These are phyloP conservation scores for Elegia similella DNA, from an alignment of 2,888 invertebrate species.

Conservation along the genomic window DNA sequence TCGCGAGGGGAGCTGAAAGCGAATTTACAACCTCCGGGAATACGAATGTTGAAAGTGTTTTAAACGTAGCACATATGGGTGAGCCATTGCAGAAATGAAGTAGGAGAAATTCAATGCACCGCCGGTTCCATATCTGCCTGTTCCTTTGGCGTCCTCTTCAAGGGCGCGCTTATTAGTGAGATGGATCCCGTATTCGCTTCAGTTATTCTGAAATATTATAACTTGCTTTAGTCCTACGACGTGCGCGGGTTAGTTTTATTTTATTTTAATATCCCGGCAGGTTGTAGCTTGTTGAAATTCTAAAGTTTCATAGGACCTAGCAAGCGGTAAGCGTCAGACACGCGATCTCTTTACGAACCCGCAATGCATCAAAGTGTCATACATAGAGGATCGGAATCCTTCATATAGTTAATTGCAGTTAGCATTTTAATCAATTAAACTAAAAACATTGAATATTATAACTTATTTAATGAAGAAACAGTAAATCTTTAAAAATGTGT, in stretches of 20 bases:
- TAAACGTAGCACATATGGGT: slow-evolving; percentile 41
- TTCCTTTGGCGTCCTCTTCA: slow-evolving; percentile 39
- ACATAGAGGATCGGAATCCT: slow-evolving; percentile 22
- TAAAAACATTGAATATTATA: not conserved
- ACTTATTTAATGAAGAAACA: not conserved
- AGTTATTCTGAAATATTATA: slow-evolving; percentile 15
- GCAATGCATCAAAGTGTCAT: slow-evolving; percentile 65
- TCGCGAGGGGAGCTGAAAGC: slow-evolving; percentile 56
- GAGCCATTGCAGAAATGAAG: slow-evolving; percentile 36
- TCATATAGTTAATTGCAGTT: no score
- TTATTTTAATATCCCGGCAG: not conserved
- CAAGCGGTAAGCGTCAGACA: slow-evolving; percentile 44
- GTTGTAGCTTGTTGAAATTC: slow-evolving; percentile 11
- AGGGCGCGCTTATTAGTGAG: slow-evolving; percentile 11
- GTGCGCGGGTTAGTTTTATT: not conserved
- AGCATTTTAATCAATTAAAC: not conserved
- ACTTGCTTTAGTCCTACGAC: not conserved
- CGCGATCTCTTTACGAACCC: slow-evolving; percentile 48
- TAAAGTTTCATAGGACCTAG: slow-evolving; percentile 15
- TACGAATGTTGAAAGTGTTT: slow-evolving; percentile 47
- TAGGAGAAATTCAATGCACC: slow-evolving; percentile 35
- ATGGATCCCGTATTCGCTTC: not conserved
- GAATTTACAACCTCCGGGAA: slow-evolving; percentile 66
- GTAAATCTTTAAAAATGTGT: no score
- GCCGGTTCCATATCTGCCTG: slow-evolving; percentile 36